Percentiles rank a stretch among this genome's conserved stretches.
These are phyloP conservation scores for Bilobella aurantiaca DNA, from an alignment of 1,140 invertebrate genomes.

Conservation along the genomic window DNA sequence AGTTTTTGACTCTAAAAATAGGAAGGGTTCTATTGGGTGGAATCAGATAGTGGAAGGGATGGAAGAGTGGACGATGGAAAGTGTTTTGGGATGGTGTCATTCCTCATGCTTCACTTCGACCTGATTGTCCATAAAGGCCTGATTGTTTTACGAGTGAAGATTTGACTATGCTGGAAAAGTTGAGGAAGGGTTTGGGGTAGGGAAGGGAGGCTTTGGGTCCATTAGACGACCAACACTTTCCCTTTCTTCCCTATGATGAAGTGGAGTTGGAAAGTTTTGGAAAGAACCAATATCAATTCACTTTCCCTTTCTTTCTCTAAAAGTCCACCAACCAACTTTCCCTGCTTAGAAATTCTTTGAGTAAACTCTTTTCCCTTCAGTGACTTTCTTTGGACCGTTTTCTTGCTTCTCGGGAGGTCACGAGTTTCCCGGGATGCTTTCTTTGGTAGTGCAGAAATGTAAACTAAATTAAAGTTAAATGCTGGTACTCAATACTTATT, in stretches of 20 bases:
- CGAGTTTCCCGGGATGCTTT: too few relatives aligned
- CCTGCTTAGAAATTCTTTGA: too few relatives aligned
- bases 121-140: constrained; percentile 6
- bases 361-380: too few relatives aligned
- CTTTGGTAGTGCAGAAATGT: too few relatives aligned
- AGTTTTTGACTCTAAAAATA: too few relatives aligned
- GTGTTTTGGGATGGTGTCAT: constrained; percentile 2
- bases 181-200: not conserved
- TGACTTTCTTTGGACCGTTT: too few relatives aligned
- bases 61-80: not conserved
- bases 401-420: too few relatives aligned
- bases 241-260: not conserved
- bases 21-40: not conserved
- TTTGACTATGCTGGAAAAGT: not conserved
- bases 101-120: not conserved
- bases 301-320: not conserved
- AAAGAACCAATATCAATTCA: constrained; percentile 5
- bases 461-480: too few relatives aligned
- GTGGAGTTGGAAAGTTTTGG: not conserved
- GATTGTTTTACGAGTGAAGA: constrained; percentile 7
- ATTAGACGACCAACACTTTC: not conserved
- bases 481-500: too few relatives aligned
- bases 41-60: constrained; percentile 1
- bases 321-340: not conserved
- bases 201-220: not conserved